These are phyloP conservation scores for Steinernema feltiae DNA, from an alignment of 1,140 invertebrate genomes.

Conservation along the genomic window DNA sequence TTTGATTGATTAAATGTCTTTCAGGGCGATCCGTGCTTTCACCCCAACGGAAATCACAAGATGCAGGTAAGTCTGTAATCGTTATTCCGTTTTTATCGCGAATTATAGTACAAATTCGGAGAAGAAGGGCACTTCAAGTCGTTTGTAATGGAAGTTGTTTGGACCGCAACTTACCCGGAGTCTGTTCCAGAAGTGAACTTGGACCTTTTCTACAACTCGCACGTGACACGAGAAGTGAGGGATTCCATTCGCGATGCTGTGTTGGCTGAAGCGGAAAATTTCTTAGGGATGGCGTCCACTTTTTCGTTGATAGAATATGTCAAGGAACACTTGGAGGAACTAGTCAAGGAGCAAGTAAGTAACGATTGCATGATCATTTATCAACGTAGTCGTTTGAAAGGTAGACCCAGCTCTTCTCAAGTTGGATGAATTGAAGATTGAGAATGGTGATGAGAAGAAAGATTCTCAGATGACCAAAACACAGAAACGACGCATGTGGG, in stretches of 20 bases:
- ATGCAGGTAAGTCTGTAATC: not conserved
- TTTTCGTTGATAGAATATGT: slow-evolving; percentile 85
- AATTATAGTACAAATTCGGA: slow-evolving; percentile 58
- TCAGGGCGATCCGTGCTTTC: slow-evolving; percentile 71
- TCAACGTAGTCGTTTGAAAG: too few species aligned
- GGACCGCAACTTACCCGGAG: slow-evolving; percentile 77
- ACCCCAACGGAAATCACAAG: slow-evolving; percentile 68
- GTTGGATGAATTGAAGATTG: slow-evolving; percentile 28
- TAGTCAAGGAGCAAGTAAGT: slow-evolving; percentile 70
- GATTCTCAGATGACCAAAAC: slow-evolving; percentile 74
- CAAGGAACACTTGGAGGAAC: slow-evolving; percentile 72
- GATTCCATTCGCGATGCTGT: slow-evolving; percentile 20
- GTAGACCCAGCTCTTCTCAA: slow-evolving; percentile 21
- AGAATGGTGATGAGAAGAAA: slow-evolving; percentile 70
- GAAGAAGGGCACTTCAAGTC: slow-evolving; percentile 73
- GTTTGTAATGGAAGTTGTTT: slow-evolving; percentile 78
- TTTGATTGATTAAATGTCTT: too few species aligned
- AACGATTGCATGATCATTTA: too few species aligned
- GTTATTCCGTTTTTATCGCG: not conserved
- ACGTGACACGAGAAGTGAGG: slow-evolving; percentile 61
- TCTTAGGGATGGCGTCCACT: slow-evolving; percentile 82
- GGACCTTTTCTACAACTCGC: slow-evolving; percentile 86
- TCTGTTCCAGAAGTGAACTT: slow-evolving; percentile 75
- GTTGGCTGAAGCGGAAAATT: slow-evolving; percentile 61
- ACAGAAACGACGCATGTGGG: slow-evolving; percentile 81